Conservation (phyloP, 2,113 vertebrate genomes). For the Numenius arquata region DNA sequence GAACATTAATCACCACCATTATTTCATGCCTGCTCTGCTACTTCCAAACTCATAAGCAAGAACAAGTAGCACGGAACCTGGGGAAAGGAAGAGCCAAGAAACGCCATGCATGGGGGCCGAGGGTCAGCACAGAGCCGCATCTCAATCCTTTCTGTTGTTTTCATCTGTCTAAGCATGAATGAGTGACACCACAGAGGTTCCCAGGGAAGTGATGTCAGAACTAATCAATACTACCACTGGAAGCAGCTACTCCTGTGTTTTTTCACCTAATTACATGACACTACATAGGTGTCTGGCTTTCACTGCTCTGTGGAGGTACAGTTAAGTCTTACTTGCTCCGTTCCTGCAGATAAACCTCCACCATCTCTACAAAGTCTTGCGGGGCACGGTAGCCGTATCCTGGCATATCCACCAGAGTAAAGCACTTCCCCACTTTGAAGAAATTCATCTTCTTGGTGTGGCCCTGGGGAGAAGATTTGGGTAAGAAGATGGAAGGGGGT, state of each 20-base stretch:
- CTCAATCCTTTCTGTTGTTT: not conserved
- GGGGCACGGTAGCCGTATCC: constrained; percentile 91
- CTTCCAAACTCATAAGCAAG: not conserved
- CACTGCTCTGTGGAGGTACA: not conserved
- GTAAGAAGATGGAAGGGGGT: not conserved
- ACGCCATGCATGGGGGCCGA: not conserved
- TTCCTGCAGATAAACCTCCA: constrained; percentile 88
- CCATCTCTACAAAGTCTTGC: constrained; percentile 90
- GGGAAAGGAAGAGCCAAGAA: not conserved
- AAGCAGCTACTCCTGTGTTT: not conserved
- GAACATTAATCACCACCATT: not conserved
- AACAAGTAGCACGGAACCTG: not conserved
- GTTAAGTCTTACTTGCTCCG: constrained; percentile 79
- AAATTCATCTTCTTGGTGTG: constrained; percentile 99
- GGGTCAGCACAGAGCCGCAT: not conserved
- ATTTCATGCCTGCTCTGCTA: not conserved
- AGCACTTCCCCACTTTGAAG: constrained; percentile 87
- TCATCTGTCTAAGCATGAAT: not conserved
- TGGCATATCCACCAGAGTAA: constrained; percentile 94
- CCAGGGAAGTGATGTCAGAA: not conserved
- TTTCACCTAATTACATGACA: not conserved
- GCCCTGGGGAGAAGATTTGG: constrained; percentile 73
- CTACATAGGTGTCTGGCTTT: not conserved
- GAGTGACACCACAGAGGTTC: not conserved
- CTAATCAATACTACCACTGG: not conserved